phyloP scores from a whole-genome alignment of 2,888 invertebrate genomes.

The Phyllotreta cruciferae region DNA sequence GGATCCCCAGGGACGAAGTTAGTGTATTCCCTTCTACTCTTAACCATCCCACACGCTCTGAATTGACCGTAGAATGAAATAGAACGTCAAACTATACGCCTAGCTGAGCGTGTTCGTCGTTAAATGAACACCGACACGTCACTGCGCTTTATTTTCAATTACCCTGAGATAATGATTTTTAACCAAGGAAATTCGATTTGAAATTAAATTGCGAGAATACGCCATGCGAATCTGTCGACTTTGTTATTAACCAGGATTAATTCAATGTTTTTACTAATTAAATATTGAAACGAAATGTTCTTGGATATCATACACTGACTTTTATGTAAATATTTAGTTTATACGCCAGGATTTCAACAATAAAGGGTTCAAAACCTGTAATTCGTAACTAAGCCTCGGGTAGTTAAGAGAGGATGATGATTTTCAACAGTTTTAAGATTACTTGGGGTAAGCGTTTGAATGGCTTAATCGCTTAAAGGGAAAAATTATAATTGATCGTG shows the following conservation, averaged over 20 bases:
- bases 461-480: slow-evolving; percentile 39
- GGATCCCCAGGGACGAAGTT: slow-evolving; percentile 54
- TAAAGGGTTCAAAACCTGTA: too few species aligned
- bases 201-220: slow-evolving; percentile 26
- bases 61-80: slow-evolving; percentile 51
- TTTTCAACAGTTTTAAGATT: slow-evolving; percentile 42
- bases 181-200: slow-evolving; percentile 36
- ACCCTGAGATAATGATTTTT: slow-evolving; percentile 43
- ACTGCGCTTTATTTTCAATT: slow-evolving; percentile 53
- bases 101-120: slow-evolving; percentile 56
- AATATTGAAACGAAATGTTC: not conserved
- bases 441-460: slow-evolving; percentile 39
- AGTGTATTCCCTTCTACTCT: slow-evolving; percentile 49
- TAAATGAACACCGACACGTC: slow-evolving; percentile 55
- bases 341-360: too few species aligned
- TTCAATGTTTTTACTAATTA: not conserved
- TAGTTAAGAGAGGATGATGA: slow-evolving; percentile 40
- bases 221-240: not conserved
- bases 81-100: slow-evolving; percentile 53
- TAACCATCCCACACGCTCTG: slow-evolving; percentile 40
- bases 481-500: slow-evolving; percentile 38
- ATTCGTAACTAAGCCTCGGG: not conserved
- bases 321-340: not conserved
- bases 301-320: not conserved
- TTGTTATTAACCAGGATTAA: not conserved